A percentile compares a stretch with the other conserved stretches of the same genome.
phyloP scores from a whole-genome alignment of 2,888 invertebrate species.

The Ecliptopera silaceata region DNA sequence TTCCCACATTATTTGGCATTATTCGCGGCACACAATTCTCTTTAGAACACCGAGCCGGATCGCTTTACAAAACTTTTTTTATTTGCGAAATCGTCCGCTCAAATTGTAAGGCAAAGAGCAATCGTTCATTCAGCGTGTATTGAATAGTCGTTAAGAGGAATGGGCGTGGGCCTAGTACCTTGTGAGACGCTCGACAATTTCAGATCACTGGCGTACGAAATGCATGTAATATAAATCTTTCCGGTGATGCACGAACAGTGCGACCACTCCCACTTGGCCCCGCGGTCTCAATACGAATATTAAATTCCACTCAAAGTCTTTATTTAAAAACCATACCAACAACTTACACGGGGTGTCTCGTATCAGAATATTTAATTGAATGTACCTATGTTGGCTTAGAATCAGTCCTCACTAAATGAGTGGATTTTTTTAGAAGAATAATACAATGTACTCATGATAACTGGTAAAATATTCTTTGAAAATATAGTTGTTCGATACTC shows the following conservation, averaged over 20 bases:
- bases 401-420: no score
- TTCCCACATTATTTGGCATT: constrained; percentile 60
- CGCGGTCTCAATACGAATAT: constrained; percentile 78
- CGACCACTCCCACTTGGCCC: constrained; percentile 78
- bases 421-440: no score
- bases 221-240: constrained; percentile 83
- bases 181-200: constrained; percentile 69
- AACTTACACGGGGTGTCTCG: constrained; percentile 40
- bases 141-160: constrained; percentile 79
- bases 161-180: constrained; percentile 73
- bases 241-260: constrained; percentile 79
- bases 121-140: constrained; percentile 79
- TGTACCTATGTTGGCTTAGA: background rate
- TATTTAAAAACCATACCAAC: constrained; percentile 65
- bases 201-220: constrained; percentile 80
- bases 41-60: constrained; percentile 62
- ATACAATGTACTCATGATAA: no score
- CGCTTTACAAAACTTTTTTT: constrained; percentile 73
- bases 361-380: background rate
- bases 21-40: constrained; percentile 47
- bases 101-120: constrained; percentile 78
- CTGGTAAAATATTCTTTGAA: no score
- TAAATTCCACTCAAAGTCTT: constrained; percentile 80
- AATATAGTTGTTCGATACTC: no score
- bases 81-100: constrained; percentile 66